A percentile compares a stretch with the other conserved stretches of the same genome.
phyloP scores from a whole-genome alignment of 2,113 vertebrate species.

The Silurus meridionalis region DNA sequence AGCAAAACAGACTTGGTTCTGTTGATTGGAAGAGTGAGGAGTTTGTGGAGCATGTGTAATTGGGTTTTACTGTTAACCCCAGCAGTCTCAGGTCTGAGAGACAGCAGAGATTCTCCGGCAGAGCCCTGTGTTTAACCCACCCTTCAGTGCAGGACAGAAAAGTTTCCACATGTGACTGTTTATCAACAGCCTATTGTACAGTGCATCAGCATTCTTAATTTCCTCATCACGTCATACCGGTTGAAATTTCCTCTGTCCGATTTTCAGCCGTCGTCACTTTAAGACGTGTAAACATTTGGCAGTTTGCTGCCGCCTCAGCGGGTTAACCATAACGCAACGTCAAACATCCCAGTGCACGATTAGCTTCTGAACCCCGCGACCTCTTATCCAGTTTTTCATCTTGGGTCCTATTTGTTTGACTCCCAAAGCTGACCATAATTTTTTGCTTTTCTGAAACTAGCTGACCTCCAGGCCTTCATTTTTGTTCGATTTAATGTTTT shows the following conservation, averaged over 20 bases:
- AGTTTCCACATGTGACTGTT: conserved; percentile 60
- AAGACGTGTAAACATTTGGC: conserved; percentile 24
- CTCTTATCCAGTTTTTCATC: conserved; percentile 4
- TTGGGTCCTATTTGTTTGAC: neutral
- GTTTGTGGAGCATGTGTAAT: conserved; percentile 70
- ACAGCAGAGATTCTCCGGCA: conserved; percentile 61
- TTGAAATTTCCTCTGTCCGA: too few relatives aligned
- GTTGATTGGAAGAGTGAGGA: conserved; percentile 77
- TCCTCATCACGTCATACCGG: neutral
- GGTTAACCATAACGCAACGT: conserved; percentile 18
- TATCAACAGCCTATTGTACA: neutral
- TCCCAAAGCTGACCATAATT: neutral
- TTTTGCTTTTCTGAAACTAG: neutral
- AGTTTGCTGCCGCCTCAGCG: neutral
- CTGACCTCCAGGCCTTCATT: neutral
- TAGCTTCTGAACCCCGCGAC: conserved; percentile 10
- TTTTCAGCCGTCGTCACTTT: conserved; percentile 15
- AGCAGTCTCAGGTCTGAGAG: conserved; percentile 64
- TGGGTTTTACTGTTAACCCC: conserved; percentile 68
- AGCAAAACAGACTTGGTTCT: conserved; percentile 75
- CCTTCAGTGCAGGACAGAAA: conserved; percentile 52
- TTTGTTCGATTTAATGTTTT: neutral
- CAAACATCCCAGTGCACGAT: conserved; percentile 7
- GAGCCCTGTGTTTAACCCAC: conserved; percentile 62
- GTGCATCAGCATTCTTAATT: neutral